These are phyloP conservation scores for Dendroctonus valens DNA, from an alignment of 1,140 invertebrate genomes.

Conservation along the genomic window DNA sequence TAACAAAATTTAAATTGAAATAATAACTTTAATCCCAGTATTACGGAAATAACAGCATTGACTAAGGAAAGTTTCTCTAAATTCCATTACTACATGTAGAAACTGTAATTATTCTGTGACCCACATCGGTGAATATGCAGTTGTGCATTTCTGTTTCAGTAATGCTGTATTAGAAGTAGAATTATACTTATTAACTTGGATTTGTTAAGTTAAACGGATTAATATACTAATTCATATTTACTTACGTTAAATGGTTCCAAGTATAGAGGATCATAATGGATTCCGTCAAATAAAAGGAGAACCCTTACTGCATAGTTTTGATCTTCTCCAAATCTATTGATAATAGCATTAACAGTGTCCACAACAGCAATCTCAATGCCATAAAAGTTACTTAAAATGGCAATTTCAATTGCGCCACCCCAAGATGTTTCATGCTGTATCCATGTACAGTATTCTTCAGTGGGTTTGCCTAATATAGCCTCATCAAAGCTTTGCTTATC, in stretches of 20 bases:
- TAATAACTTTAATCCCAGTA: too few relatives aligned
- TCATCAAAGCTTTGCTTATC: slow-evolving; percentile 79
- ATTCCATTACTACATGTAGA: too few relatives aligned
- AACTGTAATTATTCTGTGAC: too few relatives aligned
- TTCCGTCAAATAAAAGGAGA: slow-evolving; percentile 92
- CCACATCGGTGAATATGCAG: too few relatives aligned
- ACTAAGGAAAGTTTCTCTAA: too few relatives aligned
- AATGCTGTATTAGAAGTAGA: too few relatives aligned
- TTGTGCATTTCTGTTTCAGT: too few relatives aligned
- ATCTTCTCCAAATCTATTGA: slow-evolving; percentile 94
- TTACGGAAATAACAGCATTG: too few relatives aligned
- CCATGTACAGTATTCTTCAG: slow-evolving; percentile 85
- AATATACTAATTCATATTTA: slow-evolving; percentile 28
- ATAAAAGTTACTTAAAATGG: slow-evolving; percentile 86
- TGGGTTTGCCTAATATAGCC: slow-evolving; percentile 83
- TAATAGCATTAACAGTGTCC: slow-evolving; percentile 84
- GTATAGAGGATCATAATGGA: slow-evolving; percentile 93
- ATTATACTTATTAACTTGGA: too few relatives aligned
- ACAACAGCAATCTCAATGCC: slow-evolving; percentile 92
- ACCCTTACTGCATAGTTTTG: slow-evolving; percentile 80
- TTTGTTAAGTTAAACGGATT: too few relatives aligned
- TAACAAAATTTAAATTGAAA: too few relatives aligned
- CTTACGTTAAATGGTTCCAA: slow-evolving; percentile 69
- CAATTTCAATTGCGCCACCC: slow-evolving; percentile 93
- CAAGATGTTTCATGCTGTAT: slow-evolving; percentile 81